Percentiles rank a stretch among this genome's conserved stretches.
Conservation (phyloP, 2,888 invertebrate species). For the Hydrotaea cyrtoneurina region DNA sequence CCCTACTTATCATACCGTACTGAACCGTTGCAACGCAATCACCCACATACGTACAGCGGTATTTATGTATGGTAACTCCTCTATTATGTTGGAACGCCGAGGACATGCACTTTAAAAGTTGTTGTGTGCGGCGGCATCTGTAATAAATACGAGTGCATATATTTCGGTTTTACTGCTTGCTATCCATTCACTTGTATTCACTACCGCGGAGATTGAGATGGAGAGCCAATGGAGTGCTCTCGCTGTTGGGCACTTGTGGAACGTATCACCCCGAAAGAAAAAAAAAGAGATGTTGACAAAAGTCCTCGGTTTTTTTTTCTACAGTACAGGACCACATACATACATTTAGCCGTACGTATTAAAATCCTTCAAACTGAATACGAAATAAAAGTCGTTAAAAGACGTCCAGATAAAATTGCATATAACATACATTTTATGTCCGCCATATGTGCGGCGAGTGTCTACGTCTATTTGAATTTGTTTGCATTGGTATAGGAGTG, state of each 20-base stretch:
- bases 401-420: constrained; percentile 34
- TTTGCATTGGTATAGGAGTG: background rate
- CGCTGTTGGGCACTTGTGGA: background rate
- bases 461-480: background rate
- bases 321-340: constrained; percentile 13
- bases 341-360: constrained; percentile 3
- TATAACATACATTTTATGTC: constrained; percentile 38
- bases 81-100: constrained; percentile 30
- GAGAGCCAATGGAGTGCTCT: background rate
- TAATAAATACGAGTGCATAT: constrained; percentile 48
- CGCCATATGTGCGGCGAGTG: constrained; percentile 12
- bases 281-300: constrained; percentile 25
- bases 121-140: constrained; percentile 28
- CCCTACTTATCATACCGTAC: too few relatives aligned
- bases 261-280: background rate
- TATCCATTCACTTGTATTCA: constrained; percentile 25
- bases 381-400: constrained; percentile 47
- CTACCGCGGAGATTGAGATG: background rate
- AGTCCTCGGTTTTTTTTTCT: constrained; percentile 33
- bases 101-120: constrained; percentile 34
- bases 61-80: background rate
- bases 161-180: constrained; percentile 46
- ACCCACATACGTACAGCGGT: constrained; percentile 4
- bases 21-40: background rate
- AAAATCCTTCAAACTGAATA: constrained; percentile 59